Conservation (phyloP, 2,113 vertebrate genomes). For the Phaethon lepturus region DNA sequence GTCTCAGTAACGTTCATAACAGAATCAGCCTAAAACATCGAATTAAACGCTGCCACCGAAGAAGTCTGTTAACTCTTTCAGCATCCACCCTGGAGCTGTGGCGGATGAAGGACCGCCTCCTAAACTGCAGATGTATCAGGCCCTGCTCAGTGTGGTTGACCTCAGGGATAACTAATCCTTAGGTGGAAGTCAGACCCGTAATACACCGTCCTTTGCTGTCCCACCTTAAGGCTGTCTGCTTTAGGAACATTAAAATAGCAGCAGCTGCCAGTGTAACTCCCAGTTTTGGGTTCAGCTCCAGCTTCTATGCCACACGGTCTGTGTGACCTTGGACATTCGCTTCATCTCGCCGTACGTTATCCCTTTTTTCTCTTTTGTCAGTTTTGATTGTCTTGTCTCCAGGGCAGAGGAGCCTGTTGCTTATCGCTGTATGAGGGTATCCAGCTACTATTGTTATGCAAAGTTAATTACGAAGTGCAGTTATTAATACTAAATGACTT, state of each 20-base stretch:
- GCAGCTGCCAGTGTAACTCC: background rate
- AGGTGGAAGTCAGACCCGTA: background rate
- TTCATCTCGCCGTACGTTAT: background rate
- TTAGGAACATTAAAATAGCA: background rate
- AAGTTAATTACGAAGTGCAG: slow-evolving; percentile 40
- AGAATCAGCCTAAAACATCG: background rate
- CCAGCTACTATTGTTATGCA: slow-evolving; percentile 8
- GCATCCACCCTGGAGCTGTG: background rate
- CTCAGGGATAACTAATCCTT: background rate
- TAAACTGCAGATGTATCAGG: background rate
- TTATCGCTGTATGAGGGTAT: slow-evolving; percentile 23
- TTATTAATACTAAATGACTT: slow-evolving; percentile 16
- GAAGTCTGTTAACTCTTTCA: background rate
- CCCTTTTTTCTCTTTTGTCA: background rate
- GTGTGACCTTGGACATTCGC: slow-evolving; percentile 13
- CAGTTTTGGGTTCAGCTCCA: background rate
- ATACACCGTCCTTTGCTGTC: background rate
- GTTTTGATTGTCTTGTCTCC: slow-evolving; percentile 5
- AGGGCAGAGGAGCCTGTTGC: slow-evolving; percentile 18
- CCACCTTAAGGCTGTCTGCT: background rate
- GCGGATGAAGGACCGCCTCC: background rate
- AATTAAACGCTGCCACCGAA: background rate
- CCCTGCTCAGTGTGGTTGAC: background rate
- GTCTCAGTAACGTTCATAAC: background rate
- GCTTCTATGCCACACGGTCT: background rate